phyloP scores from a whole-genome alignment of 2,888 invertebrate species.

The Hylaea fasciaria region DNA sequence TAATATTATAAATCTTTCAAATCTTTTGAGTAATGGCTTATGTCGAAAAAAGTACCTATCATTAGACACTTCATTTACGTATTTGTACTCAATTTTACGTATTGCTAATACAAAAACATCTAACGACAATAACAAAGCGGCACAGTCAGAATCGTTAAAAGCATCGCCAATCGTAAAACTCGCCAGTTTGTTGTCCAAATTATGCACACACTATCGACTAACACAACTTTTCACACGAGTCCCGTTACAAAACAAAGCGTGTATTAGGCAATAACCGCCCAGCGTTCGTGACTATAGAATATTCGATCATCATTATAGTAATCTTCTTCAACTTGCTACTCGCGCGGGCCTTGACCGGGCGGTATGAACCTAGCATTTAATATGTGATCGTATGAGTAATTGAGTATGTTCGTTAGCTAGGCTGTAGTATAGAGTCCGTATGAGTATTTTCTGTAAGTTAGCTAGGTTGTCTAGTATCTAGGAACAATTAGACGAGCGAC shows the following conservation, averaged over 20 bases:
- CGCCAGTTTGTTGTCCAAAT: constrained; percentile 8
- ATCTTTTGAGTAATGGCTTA: too few relatives aligned
- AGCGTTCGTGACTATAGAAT: constrained; percentile 24
- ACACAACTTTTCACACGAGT: constrained; percentile 21
- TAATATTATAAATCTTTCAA: background rate
- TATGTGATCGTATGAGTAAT: background rate
- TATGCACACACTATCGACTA: constrained; percentile 17
- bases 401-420: background rate
- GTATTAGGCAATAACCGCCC: constrained; percentile 10
- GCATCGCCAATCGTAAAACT: background rate
- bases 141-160: background rate
- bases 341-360: constrained; percentile 15
- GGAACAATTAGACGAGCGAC: background rate
- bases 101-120: too few relatives aligned
- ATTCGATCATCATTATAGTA: constrained; percentile 24
- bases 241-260: constrained; percentile 23
- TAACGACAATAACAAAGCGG: background rate
- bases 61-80: too few relatives aligned
- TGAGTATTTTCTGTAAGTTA: background rate
- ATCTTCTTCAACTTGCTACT: constrained; percentile 13
- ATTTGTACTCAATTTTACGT: too few relatives aligned
- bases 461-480: background rate
- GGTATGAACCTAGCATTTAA: background rate
- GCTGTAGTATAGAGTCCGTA: too few relatives aligned
- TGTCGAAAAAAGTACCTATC: too few relatives aligned